Percentiles rank a stretch among this genome's conserved stretches.
Conservation (phyloP, 2,888 invertebrate species). For the Nephrotoma guestfalica region DNA sequence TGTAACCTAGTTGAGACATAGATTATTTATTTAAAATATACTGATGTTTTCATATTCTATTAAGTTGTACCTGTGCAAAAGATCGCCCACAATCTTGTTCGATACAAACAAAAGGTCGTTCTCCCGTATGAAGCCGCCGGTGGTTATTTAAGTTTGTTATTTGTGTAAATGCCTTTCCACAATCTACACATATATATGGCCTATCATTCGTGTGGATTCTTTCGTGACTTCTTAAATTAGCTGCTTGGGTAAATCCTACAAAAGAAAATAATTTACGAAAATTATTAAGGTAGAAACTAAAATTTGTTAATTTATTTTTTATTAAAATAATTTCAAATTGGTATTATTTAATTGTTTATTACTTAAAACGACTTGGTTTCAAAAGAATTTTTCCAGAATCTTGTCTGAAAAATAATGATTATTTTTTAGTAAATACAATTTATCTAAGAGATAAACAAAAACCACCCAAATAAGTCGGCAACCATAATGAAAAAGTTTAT, state of each 20-base stretch:
- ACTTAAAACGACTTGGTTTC: no score
- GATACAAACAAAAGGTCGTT: constrained; percentile 32
- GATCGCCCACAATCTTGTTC: constrained; percentile 32
- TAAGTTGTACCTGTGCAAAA: constrained; percentile 28
- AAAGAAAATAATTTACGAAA: background rate
- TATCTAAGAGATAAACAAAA: background rate
- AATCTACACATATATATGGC: constrained; percentile 31
- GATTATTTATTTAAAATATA: background rate
- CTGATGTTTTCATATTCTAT: background rate
- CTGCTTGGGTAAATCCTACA: constrained; percentile 32
- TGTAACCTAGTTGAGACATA: constrained; percentile 23
- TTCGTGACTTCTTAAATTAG: constrained; percentile 33
- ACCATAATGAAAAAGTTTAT: no score
- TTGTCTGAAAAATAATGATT: no score
- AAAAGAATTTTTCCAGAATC: no score
- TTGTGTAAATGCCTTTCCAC: constrained; percentile 34
- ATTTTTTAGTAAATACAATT: background rate
- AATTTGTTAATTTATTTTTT: background rate
- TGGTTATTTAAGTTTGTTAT: constrained; percentile 34
- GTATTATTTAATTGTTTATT: no score
- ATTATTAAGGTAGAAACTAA: background rate
- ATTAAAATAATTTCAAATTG: background rate
- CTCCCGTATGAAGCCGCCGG: constrained; percentile 31
- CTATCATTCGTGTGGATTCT: constrained; percentile 34
- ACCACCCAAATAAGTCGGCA: no score